A percentile compares a stretch with the other conserved stretches of the same genome.
phyloP scores from a whole-genome alignment of 2,113 vertebrate species.

The Nanorana parkeri region DNA sequence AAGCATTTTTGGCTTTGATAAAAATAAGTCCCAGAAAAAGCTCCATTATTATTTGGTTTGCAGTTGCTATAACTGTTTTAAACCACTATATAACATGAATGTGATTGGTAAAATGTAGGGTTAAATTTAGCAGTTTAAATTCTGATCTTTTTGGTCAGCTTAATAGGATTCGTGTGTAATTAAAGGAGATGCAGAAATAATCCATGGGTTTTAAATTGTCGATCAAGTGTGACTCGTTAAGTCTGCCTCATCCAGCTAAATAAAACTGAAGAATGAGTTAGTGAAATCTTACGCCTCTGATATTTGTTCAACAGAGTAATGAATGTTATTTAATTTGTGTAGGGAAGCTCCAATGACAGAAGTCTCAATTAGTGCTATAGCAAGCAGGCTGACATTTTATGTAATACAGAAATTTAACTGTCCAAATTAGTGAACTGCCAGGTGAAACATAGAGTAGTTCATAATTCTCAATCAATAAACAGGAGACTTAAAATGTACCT shows the following conservation, averaged over 20 bases:
- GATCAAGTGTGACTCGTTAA: slow-evolving; percentile 11
- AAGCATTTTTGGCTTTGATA: no score
- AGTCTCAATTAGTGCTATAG: slow-evolving; percentile 18
- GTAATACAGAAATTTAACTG: not conserved
- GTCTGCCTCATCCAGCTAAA: slow-evolving; percentile 8
- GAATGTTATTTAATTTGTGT: slow-evolving; percentile 36
- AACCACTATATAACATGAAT: no score
- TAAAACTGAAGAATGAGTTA: slow-evolving; percentile 17
- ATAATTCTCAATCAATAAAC: not conserved
- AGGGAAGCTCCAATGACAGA: slow-evolving; percentile 1
- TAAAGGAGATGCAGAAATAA: slow-evolving; percentile 7
- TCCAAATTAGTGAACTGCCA: slow-evolving; percentile 11
- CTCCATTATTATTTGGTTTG: no score
- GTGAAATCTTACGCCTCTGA: not conserved
- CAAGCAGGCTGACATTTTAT: slow-evolving; percentile 6
- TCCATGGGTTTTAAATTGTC: slow-evolving; percentile 12
- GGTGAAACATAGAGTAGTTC: not conserved
- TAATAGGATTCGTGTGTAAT: slow-evolving; percentile 13
- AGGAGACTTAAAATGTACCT: no score
- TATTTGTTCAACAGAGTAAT: slow-evolving; percentile 30
- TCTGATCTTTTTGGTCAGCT: slow-evolving; percentile 1
- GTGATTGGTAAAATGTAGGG: no score
- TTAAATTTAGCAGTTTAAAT: no score
- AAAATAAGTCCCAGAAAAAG: no score
- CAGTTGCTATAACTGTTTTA: no score